phyloP scores from a whole-genome alignment of 2,797 vertebrate species.

The Masticophis lateralis region DNA sequence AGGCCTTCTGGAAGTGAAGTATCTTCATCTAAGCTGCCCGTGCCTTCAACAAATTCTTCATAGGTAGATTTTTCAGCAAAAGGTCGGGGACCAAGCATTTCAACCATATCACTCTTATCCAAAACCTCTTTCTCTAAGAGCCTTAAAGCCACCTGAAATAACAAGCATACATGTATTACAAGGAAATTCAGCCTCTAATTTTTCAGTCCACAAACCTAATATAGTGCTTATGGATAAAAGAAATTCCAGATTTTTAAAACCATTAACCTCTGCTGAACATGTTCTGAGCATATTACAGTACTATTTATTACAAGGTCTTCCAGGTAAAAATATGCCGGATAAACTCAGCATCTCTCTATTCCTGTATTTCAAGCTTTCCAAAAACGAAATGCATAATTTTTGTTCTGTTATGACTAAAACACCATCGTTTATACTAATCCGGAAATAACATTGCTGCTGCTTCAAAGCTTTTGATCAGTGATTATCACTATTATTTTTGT shows the following conservation, averaged over 20 bases:
- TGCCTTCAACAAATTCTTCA: conserved; percentile 95
- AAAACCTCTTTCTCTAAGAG: conserved; percentile 93
- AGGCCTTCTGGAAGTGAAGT: conserved; percentile 90
- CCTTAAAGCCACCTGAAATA: conserved; percentile 86
- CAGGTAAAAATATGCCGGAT: background rate
- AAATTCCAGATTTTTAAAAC: background rate
- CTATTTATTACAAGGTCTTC: background rate
- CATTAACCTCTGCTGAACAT: background rate
- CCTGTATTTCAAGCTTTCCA: background rate
- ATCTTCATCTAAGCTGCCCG: conserved; percentile 90
- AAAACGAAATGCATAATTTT: background rate
- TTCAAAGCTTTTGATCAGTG: background rate
- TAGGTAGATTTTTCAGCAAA: conserved; percentile 95
- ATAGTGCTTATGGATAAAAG: background rate
- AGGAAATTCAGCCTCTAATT: background rate
- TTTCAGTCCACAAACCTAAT: background rate
- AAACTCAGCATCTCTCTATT: background rate
- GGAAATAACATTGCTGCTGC: background rate
- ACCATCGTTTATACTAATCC: background rate
- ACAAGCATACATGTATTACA: background rate
- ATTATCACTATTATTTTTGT: background rate
- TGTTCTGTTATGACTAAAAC: background rate
- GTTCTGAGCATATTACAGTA: background rate
- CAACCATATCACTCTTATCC: conserved; percentile 91
- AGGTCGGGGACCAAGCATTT: conserved; percentile 86